Conservation (phyloP, 2,888 invertebrate genomes). For the Tineola bisselliella region DNA sequence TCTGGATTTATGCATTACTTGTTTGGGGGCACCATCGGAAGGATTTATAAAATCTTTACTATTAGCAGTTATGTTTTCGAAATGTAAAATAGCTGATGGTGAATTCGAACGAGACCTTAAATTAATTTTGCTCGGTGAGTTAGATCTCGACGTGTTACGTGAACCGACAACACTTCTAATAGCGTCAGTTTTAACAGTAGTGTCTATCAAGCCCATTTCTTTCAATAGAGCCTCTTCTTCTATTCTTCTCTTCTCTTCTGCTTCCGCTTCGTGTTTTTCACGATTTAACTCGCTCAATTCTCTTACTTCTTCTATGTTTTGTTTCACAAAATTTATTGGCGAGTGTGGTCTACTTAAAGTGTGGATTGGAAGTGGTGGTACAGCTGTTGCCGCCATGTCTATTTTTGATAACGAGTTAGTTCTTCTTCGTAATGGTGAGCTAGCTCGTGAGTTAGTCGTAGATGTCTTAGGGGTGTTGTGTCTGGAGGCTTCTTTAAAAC, state of each 20-base stretch:
- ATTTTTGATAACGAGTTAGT: slow-evolving; percentile 49
- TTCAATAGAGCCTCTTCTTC: slow-evolving; percentile 57
- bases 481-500: slow-evolving; percentile 63
- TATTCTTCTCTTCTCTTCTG: slow-evolving; percentile 45
- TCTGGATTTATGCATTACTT: slow-evolving; percentile 45
- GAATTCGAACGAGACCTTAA: slow-evolving; percentile 55
- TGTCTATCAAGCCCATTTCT: slow-evolving; percentile 58
- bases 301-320: slow-evolving; percentile 59
- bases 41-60: slow-evolving; percentile 37
- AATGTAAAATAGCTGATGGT: slow-evolving; percentile 45
- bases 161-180: slow-evolving; percentile 34
- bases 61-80: slow-evolving; percentile 32
- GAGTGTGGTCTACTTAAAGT: slow-evolving; percentile 37
- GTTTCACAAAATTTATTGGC: slow-evolving; percentile 56
- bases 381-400: slow-evolving; percentile 52
- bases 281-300: slow-evolving; percentile 58
- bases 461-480: slow-evolving; percentile 64
- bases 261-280: slow-evolving; percentile 58
- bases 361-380: slow-evolving; percentile 26
- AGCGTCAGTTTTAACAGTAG: slow-evolving; percentile 31
- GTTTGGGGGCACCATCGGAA: slow-evolving; percentile 34
- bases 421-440: slow-evolving; percentile 50
- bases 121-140: slow-evolving; percentile 47
- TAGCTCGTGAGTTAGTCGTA: slow-evolving; percentile 49
- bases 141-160: slow-evolving; percentile 44